Evolutionary conservation across 2,888 invertebrate species (phyloP).

Genomic region (Capitulum mitella): DNA sequence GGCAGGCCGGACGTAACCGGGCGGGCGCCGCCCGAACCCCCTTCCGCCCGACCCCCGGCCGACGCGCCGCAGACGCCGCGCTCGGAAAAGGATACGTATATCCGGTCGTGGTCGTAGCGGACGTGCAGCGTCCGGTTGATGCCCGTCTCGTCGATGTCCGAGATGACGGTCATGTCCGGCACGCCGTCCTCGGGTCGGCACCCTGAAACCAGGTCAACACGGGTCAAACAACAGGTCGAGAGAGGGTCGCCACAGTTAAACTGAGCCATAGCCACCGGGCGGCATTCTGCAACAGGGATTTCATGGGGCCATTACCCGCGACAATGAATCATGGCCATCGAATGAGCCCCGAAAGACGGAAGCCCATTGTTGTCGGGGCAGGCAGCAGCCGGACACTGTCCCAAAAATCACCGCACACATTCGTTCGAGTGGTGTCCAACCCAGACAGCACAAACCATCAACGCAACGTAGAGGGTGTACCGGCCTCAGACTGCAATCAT

Average conservation of each 20-base stretch:
- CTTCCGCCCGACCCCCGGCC: neutral
- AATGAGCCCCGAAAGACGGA: too few relatives aligned
- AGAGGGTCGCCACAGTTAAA: neutral
- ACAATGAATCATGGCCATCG: too few relatives aligned
- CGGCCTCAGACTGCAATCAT: too few relatives aligned
- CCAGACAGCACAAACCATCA: too few relatives aligned
- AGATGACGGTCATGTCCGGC: constrained; percentile 84
- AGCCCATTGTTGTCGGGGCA: too few relatives aligned
- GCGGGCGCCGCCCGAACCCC: too few relatives aligned
- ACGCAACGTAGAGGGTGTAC: too few relatives aligned
- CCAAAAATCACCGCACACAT: too few relatives aligned
- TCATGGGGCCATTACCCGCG: neutral
- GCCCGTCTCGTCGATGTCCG: constrained; percentile 78
- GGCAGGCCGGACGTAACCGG: too few relatives aligned
- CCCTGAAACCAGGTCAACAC: constrained; percentile 38
- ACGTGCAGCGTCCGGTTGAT: constrained; percentile 79
- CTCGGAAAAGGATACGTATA: constrained; percentile 84
- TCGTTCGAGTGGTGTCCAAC: too few relatives aligned
- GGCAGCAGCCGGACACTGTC: too few relatives aligned
- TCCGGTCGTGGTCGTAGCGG: constrained; percentile 72
- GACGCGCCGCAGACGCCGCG: neutral
- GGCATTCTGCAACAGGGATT: neutral
- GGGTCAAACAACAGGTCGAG: neutral
- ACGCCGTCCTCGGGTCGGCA: constrained; percentile 59
- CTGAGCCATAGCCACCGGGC: neutral